Base-by-base conservation (phyloP, 2,888 invertebrate genomes). In the Leptopilina syphax region DNA sequence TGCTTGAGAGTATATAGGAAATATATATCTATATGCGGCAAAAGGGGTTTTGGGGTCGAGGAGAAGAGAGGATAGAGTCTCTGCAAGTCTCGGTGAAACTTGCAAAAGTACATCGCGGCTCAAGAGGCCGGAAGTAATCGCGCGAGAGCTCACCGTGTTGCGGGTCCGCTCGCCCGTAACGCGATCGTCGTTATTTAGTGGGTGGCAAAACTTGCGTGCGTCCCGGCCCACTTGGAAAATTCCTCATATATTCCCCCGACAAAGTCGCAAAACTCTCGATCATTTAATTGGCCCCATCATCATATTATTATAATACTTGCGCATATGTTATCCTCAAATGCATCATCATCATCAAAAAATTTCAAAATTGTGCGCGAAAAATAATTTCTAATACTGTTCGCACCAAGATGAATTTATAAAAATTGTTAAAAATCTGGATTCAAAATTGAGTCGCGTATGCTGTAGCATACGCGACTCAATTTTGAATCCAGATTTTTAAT, bases 101-200 rank as follows among this genome's bases (percentile, higher is more conserved):
- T 89, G 89, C 87, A 90, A 91, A 91, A 90, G 91, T 90, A 91
- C 90, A 90, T 90, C 90, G 89, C 88, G 87, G 87, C 88, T 89
- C 90, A 90, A 90, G 89, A 90, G 88, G 89, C 89, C 90, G 91
- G 91, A 91, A 91, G 87, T 91, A 91, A 91, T 91, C 88, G 87
- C 86, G 87, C 85, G 87, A 89, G 87, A 89, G 87, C 87, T 89
- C 87, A 82, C 82, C 83, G 83, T 50, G 50, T 83, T 80, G 83
- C 80, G 83, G 84, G 85, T 86, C 82, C 84, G 82, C 84, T 86
- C 63, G 85, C 86, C 87, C 86, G 82, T 81, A 81, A 78, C 85
- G 85, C 81, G 83, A 83, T 84, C 86, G 82, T 86, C 87, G 88
- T 87, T 88, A 87, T 87, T 89, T 88, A 89, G 87, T 87, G 85